Evolutionary conservation across 2,797 vertebrate genomes (phyloP), one percentile per base, ranked within the genome.

Genomic region (Mormyrops attenuatus): DNA sequence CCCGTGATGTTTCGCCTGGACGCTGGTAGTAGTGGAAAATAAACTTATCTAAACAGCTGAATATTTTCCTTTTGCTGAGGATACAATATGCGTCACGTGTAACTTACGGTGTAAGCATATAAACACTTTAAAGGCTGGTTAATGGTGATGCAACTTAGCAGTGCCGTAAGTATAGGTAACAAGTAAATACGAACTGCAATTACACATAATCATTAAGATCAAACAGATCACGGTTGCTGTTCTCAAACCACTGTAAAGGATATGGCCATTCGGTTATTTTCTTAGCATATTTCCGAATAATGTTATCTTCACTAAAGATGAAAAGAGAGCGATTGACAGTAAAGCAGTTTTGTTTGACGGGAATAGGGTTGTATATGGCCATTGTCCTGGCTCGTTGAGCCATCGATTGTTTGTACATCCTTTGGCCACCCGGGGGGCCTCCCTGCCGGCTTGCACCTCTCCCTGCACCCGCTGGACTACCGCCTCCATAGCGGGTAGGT

Each of bases 261-360:
- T 99, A 99, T 99, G 98, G 98, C 98, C 98, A 99, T 93, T 99
- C 98, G 0, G 97, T 99, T 96, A 99, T 98, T 95, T 97, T 96
- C 96, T 99, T 99, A 95, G 98, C 98, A 89, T 99, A 99, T 96
- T 98, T 99, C 93, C 98, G 97, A 92, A 99, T 97, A 95, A 98
- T 93, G 91, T 99, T 99, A 94, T 99, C 98, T 96, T 99, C 98
- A 91, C 98, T 98, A 95, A 99, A 99, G 96, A 98, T 96, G 96
- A 99, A 99, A 91, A 99, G 97, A 73, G 98, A 99, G 93, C 98
- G 96, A 97, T 99, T 99, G 93, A 99, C 97, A 66, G 97, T 97
- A 95, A 99, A 96, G 95, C 96, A 99, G 97, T 95, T 99, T 95
- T 98, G 98, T 93, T 97, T 98, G 96, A 99, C 98, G 5, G 98